Evolutionary conservation across 2,888 invertebrate species (phyloP).

Genomic region (Ariolimax columbianus): DNA sequence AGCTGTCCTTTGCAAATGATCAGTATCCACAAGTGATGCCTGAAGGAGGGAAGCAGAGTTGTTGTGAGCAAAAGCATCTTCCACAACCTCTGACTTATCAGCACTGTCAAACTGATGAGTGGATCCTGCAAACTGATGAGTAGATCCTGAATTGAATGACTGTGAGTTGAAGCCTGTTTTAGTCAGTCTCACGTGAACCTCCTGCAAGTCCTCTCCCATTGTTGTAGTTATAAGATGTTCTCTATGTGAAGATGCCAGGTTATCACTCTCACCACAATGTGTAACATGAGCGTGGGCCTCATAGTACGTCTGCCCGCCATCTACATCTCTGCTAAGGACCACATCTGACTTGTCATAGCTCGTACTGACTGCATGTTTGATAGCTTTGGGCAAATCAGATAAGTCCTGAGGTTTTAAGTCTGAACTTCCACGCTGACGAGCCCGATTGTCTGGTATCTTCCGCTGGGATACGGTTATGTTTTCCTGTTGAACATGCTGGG

Average conservation of each 20-base stretch:
- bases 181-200: not conserved
- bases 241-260: not conserved
- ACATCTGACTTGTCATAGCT: not conserved
- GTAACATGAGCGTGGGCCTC: not conserved
- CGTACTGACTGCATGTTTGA: not conserved
- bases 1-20: not conserved
- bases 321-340: not conserved
- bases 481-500: slow-evolving; percentile 2
- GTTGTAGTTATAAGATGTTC: slow-evolving; percentile 13
- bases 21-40: not conserved
- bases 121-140: not conserved
- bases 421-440: slow-evolving; percentile 39
- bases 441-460: slow-evolving; percentile 39
- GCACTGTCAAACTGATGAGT: not conserved
- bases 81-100: not conserved
- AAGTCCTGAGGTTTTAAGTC: slow-evolving; percentile 11
- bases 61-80: not conserved
- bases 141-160: too few relatives aligned
- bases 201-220: slow-evolving; percentile 29
- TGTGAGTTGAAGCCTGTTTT: not conserved
- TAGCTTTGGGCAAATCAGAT: not conserved
- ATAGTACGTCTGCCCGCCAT: not conserved
- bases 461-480: slow-evolving; percentile 35
- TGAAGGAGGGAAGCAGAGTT: too few relatives aligned
- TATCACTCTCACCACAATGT: slow-evolving; percentile 5